Evolutionary conservation across 2,888 invertebrate species (phyloP).

Genomic region (Drosophila meridionalis): DNA sequence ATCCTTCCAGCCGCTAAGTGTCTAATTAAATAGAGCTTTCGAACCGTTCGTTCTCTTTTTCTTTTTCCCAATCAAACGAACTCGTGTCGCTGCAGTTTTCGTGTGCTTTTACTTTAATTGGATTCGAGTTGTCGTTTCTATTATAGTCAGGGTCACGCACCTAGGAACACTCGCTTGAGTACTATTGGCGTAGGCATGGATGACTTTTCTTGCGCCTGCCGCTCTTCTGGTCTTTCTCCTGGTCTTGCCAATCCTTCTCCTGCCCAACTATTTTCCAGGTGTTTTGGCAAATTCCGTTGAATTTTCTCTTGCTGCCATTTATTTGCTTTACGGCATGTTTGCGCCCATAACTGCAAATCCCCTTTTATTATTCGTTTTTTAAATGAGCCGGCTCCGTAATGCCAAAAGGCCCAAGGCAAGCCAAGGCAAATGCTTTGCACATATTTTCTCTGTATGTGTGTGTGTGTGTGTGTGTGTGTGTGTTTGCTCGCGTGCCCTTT

Average conservation of each 20-base stretch:
- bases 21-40: constrained; percentile 71
- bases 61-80: constrained; percentile 53
- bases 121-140: constrained; percentile 54
- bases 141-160: constrained; percentile 47
- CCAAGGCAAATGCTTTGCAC: constrained; percentile 27
- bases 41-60: constrained; percentile 31
- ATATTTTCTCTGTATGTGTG: constrained; percentile 19
- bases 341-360: constrained; percentile 77
- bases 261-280: constrained; percentile 48
- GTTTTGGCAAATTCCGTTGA: constrained; percentile 41
- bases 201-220: not conserved
- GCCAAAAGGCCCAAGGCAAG: constrained; percentile 21
- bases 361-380: constrained; percentile 71
- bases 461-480: not conserved
- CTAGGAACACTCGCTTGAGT: constrained; percentile 12
- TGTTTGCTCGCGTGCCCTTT: not conserved
- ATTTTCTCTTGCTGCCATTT: constrained; percentile 50
- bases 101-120: constrained; percentile 76
- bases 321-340: constrained; percentile 77
- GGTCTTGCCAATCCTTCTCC: too few relatives aligned
- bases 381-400: constrained; percentile 39
- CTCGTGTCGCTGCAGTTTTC: constrained; percentile 44
- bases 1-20: constrained; percentile 43
- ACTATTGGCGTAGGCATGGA: not conserved
- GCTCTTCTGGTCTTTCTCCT: not conserved